Base-by-base conservation (phyloP, 2,797 vertebrate species). In the Enteromius mattozi region DNA sequence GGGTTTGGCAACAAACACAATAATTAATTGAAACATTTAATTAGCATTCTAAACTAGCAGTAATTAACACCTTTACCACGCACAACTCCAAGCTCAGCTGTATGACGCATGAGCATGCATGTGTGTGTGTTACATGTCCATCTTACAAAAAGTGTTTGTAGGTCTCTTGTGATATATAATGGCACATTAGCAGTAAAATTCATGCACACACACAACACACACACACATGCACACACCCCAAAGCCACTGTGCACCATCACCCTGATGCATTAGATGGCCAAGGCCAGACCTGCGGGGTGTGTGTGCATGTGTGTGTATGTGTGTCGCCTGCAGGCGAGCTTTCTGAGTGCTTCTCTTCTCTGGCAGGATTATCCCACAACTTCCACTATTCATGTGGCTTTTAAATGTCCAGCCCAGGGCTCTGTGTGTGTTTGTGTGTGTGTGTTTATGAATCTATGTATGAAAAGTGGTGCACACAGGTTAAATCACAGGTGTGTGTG, bases 51-150 rank as follows among this genome's bases (percentile, higher is more conserved):
- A 96, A 95, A 95, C 94, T 92, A 95, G 94, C 91, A 92, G 95
- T 97, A 97, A 98, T 97, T 97, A 98, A 96, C 95, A 95, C 94
- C 92, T 95, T 96, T 96, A 94, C 89, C 91, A 89, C 91, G 86
- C 90, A 93, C 91, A 89, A 89, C 92, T 91, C 91, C 89, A 90
- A 95, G 93, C 93, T 84, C 24, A 85, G 92, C 61, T 85, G 90
- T 92, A 91, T 94, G 94, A 96, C 96, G 93, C 93, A 91, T 85
- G 80, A 83, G 89, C 91, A 54, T 74, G 89, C 90, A 35, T 77
- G 56, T 85, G 86, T 86, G 81, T 54, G 45, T 78, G 51, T 69
- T 79, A 42, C 85, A 59, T 89, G 77, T 86, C 84, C 82, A 87
- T 84, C 91, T 89, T 87, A 86, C 88, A 87, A 83, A 84, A 86